Base-by-base conservation (phyloP, 2,888 invertebrate genomes). In the Tinea trinotella region DNA sequence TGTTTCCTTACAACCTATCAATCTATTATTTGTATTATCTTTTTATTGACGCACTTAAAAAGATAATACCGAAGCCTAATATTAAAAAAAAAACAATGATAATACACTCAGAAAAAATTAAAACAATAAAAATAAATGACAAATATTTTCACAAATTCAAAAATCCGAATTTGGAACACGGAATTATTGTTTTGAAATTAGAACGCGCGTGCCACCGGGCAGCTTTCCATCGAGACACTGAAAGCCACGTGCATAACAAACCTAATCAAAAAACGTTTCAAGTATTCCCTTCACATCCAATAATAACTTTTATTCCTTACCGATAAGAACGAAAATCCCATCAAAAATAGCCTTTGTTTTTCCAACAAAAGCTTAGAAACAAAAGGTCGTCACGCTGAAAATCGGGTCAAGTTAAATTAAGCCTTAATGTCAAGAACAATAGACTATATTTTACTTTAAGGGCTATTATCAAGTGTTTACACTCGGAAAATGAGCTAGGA, bases 181-280 rank as follows among this genome's bases (percentile, higher is more conserved):
- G 6, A 15, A 40, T 48, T 18, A 40, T 9, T 17, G 13, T 40
- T 17, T 22, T 36, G 52, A 52, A 55, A 50, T 19, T 52, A 13
- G 44, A 50, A 44, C 40, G n/a, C 34, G 30, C 55, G 55, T 55
- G 12, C 30, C 19, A 30, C 35, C 6, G 15, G 34, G 18, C 18
- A 44, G 55, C 46, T 18, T 48, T 48, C 74, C 68, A 62, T 65
- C 70, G 70, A 68, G 70, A 60, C 62, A 80, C 80, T 80, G 78
- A 73, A 71, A 71, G 70, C 63, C 79, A 78, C 76, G 76, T 78
- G 74, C 66, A 46, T 46, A 46, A 46, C 46, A 19, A 46, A 19
- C 17, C 18, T n/a, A 19, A 19, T 46, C 46, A 40, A 52, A 17
- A 18, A 46, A 46, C 46, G 46, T 40, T 40, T 40, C 40, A 40